A percentile compares a stretch with the other conserved stretches of the same genome.
Evolutionary conservation across 2,797 vertebrate species (phyloP).

Genomic region (Schizopygopsis malacanthus): DNA sequence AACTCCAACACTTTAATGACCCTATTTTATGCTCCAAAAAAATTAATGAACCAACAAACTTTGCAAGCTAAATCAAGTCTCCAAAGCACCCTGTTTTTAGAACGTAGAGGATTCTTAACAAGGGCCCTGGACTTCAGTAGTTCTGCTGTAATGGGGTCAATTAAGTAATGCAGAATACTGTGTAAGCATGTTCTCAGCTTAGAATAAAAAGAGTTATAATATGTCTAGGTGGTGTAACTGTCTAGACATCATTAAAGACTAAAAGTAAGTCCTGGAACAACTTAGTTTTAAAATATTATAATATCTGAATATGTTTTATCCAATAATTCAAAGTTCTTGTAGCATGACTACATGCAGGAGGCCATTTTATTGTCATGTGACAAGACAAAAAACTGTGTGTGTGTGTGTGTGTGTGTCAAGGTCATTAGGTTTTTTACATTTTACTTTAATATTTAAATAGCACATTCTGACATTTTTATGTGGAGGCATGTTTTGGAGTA

Average conservation of each 20-base stretch:
- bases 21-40: constrained; percentile 15
- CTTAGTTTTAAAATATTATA: neutral
- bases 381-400: neutral
- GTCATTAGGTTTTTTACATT: neutral
- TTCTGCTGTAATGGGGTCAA: neutral
- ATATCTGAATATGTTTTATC: neutral
- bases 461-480: neutral
- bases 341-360: neutral
- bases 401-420: neutral
- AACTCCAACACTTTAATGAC: neutral
- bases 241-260: neutral
- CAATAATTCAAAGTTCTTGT: neutral
- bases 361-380: constrained; percentile 20
- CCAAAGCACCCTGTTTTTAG: neutral
- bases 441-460: neutral
- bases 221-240: neutral
- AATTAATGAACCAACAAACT: constrained; percentile 11
- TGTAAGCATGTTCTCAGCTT: neutral
- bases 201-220: neutral
- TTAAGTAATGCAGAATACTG: neutral
- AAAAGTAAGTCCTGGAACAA: neutral
- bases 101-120: neutral
- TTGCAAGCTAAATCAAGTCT: neutral
- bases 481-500: neutral
- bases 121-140: neutral